Evolutionary conservation across 2,797 vertebrate species (phyloP).

Genomic region (Allochrocebus solatus): DNA sequence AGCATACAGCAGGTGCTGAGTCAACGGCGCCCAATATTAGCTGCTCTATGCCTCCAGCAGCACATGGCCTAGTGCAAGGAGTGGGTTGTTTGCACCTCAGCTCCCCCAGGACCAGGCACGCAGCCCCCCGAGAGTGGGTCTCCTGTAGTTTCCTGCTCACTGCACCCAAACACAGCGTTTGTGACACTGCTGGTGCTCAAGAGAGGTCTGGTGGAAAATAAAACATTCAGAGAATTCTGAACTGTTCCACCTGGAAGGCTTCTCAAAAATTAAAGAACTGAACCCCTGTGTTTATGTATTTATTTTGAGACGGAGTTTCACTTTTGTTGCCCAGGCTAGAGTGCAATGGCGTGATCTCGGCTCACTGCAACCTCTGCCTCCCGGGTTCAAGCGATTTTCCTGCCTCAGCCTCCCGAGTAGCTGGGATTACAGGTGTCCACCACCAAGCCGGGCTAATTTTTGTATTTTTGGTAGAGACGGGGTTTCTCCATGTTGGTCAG

Average conservation of each 20-base stretch:
- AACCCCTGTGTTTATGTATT: neutral
- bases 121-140: accelerated
- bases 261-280: neutral
- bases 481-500: too few relatives aligned
- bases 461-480: too few relatives aligned
- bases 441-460: too few relatives aligned
- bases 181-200: neutral
- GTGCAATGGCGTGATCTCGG: too few relatives aligned
- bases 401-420: too few relatives aligned
- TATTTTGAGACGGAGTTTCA: too few relatives aligned
- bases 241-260: neutral
- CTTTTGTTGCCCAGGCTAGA: too few relatives aligned
- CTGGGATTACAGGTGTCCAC: too few relatives aligned
- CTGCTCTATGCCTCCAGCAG: neutral
- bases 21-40: accelerated
- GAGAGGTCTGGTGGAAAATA: neutral
- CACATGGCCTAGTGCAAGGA: neutral
- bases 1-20: accelerated
- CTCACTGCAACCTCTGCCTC: too few relatives aligned
- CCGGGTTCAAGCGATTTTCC: too few relatives aligned
- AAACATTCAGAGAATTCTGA: neutral
- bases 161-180: neutral
- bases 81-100: neutral
- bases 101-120: neutral
- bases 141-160: accelerated